Evolutionary conservation across 2,113 vertebrate genomes (phyloP).

Genomic region (Tichodroma muraria): DNA sequence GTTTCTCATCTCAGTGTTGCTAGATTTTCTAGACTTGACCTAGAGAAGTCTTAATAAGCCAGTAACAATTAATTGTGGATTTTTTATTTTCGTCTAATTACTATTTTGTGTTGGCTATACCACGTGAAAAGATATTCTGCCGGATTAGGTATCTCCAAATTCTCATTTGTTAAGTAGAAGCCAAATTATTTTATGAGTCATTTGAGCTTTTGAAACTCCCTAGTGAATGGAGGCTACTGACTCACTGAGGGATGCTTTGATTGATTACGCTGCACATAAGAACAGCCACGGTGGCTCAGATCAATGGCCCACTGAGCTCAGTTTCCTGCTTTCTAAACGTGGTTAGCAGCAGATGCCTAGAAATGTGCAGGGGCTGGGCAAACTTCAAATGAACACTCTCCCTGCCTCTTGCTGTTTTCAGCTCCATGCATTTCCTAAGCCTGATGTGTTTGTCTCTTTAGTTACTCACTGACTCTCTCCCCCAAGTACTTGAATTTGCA

Average conservation of each 20-base stretch:
- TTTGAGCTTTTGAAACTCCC: neutral
- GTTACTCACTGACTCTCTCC: neutral
- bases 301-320: neutral
- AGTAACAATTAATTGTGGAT: neutral
- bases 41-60: neutral
- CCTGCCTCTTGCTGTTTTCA: neutral
- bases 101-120: neutral
- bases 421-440: neutral
- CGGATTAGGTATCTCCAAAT: neutral
- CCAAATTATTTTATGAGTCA: slow-evolving; percentile 15
- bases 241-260: neutral
- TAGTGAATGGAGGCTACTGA: neutral
- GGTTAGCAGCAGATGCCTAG: neutral
- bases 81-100: neutral
- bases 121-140: neutral
- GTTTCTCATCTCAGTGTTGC: neutral
- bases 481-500: neutral
- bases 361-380: neutral
- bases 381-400: neutral
- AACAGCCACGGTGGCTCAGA: neutral
- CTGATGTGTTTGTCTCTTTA: neutral
- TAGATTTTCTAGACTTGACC: neutral
- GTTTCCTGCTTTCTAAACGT: neutral
- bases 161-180: neutral
- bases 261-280: neutral